A percentile compares a stretch with the other conserved stretches of the same genome.
These are phyloP conservation scores for Masticophis lateralis DNA, from an alignment of 2,797 vertebrate species.

Conservation along the genomic window DNA sequence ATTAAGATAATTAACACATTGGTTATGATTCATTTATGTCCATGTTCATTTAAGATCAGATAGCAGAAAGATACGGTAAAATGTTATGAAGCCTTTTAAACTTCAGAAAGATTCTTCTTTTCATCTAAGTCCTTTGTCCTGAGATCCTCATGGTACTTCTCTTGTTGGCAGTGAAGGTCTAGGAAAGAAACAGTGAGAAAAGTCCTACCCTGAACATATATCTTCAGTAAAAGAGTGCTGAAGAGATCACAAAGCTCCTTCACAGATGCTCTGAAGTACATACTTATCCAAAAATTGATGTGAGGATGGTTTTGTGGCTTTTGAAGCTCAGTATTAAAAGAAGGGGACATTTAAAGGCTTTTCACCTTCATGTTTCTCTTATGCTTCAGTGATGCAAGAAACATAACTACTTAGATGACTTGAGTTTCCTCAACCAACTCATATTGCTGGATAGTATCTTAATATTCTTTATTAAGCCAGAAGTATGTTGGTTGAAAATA, in stretches of 20 bases:
- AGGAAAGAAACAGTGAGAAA: background rate
- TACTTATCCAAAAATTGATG: background rate
- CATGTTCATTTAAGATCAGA: background rate
- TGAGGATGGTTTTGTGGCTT: background rate
- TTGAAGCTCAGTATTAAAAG: background rate
- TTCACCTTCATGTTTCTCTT: background rate
- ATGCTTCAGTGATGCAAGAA: background rate
- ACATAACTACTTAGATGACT: background rate
- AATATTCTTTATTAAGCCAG: background rate
- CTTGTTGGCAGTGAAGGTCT: background rate
- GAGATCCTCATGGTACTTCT: background rate
- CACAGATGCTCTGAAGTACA: background rate
- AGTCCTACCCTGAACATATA: background rate
- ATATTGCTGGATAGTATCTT: background rate
- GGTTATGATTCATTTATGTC: background rate
- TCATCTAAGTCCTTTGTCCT: background rate
- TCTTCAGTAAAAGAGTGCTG: background rate
- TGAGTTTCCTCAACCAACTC: background rate
- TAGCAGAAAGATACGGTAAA: background rate
- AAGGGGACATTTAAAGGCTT: background rate
- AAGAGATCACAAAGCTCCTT: background rate
- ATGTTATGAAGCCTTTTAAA: background rate
- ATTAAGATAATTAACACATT: background rate
- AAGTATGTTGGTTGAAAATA: background rate
- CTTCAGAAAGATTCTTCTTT: background rate